Evolutionary conservation across 1,140 invertebrate genomes (phyloP), one percentile per base, ranked within the genome.

Genomic region (Himalopsyche phryganea): DNA sequence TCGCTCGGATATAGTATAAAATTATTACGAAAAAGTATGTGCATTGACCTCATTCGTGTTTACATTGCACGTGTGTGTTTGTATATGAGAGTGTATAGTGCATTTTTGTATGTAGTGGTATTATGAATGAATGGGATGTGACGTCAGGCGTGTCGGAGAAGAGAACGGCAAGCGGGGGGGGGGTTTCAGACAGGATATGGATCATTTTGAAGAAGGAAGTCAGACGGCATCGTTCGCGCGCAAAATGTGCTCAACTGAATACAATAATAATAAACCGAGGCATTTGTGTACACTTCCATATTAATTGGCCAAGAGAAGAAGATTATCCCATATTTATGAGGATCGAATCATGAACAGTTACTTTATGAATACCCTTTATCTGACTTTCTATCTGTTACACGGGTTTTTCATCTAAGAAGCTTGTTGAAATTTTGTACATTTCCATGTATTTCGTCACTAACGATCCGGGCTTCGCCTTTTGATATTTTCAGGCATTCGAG

Each of bases 111-210:
- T 32, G 42, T 40, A 44, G 36, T 46, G 52, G 56, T 51, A 59
- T 63, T 59, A 63, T 63, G 61, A 63, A 63, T 63, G 61, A 63
- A 63, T 63, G 61, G 53, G 47, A 62, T 54, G 55, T 50, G 56
- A 59, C 48, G 56, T 58, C 45, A 62, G 32, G 46, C 41, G 42
- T 17, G 32, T 46, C 40, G 56, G 32, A 15, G 35, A 9, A 33
- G 49, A 15, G 41, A 33, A 32, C 23, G 58, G 38, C 35, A 41
- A 28, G n/a, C 45, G 50, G 41, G 28, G 53, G 45, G 53, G 42
- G 23, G 45, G 40, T 23, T 46, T 23, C 51, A 50, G 45, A 58
- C 61, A 58, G 61, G 61, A 63, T 59, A 48, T 63, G 56, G 52
- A 59, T 63, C 49, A 56, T 63, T 63, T 63, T 48, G 50, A 62